A percentile compares a stretch with the other conserved stretches of the same genome.
phyloP scores from a whole-genome alignment of 2,888 invertebrate genomes.

The Callosobruchus maculatus region DNA sequence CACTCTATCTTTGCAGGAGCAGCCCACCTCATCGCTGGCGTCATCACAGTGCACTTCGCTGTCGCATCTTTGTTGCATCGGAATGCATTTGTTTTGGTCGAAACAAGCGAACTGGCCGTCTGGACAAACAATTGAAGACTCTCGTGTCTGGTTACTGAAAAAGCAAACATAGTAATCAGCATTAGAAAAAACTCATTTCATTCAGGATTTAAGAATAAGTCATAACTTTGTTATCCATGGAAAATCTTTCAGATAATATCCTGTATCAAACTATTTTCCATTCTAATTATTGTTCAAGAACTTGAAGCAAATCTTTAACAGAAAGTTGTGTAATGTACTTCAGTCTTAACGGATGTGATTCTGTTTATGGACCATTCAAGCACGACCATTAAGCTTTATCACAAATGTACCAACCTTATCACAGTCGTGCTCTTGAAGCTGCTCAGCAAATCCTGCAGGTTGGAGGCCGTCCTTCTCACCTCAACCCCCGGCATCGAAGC shows the following conservation, averaged over 20 bases:
- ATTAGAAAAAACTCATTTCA: no score
- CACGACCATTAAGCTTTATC: no score
- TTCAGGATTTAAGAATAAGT: no score
- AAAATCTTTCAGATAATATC: no score
- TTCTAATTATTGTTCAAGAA: no score
- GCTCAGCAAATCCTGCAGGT: constrained; percentile 32
- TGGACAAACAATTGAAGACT: constrained; percentile 34
- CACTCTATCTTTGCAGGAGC: constrained; percentile 70
- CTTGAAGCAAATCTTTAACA: no score
- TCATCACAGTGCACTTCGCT: constrained; percentile 70
- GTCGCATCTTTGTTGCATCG: constrained; percentile 64
- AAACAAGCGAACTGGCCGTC: constrained; percentile 39
- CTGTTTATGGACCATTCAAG: no score
- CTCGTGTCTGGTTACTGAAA: constrained; percentile 33
- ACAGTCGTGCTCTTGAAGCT: background rate
- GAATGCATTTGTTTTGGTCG: constrained; percentile 54
- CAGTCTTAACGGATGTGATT: no score
- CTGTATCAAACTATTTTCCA: no score
- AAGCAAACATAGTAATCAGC: no score
- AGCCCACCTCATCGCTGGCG: constrained; percentile 72
- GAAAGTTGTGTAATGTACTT: no score
- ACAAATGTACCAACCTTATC: background rate
- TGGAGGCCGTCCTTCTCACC: constrained; percentile 29
- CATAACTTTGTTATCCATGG: no score
- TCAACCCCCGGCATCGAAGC: constrained; percentile 40